phyloP scores from a whole-genome alignment of 2,888 invertebrate species.

The Phlogophora meticulosa region DNA sequence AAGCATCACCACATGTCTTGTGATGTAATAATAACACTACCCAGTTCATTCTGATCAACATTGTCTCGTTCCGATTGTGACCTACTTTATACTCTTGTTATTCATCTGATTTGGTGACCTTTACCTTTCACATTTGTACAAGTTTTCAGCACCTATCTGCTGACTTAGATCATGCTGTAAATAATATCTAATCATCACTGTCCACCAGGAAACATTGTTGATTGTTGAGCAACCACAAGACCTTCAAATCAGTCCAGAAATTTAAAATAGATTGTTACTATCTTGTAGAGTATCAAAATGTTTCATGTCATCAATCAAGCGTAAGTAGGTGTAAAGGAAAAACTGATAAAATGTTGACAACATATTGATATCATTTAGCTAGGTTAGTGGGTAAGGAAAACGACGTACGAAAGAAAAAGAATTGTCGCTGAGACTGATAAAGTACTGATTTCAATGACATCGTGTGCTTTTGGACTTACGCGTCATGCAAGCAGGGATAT shows the following conservation, averaged over 20 bases:
- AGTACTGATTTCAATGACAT: conserved; percentile 50
- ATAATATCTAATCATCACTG: conserved; percentile 15
- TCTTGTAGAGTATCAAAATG: conserved; percentile 52
- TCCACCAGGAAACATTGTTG: conserved; percentile 21
- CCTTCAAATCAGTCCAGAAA: conserved; percentile 42
- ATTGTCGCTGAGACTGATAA: conserved; percentile 57
- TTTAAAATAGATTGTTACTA: conserved; percentile 42
- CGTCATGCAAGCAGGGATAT: neutral
- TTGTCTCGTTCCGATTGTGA: conserved; percentile 12
- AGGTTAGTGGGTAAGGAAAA: conserved; percentile 84
- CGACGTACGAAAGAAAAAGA: conserved; percentile 52
- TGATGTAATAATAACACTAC: conserved; percentile 26
- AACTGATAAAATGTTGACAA: conserved; percentile 58
- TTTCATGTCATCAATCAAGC: conserved; percentile 79
- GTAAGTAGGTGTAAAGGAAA: conserved; percentile 63
- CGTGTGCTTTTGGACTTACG: conserved; percentile 8
- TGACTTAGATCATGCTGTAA: neutral
- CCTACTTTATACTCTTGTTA: conserved; percentile 10
- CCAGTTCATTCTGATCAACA: conserved; percentile 26
- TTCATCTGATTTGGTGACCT: neutral
- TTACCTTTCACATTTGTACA: neutral
- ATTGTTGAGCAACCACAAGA: conserved; percentile 28
- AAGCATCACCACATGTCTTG: conserved; percentile 36
- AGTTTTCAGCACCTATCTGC: neutral
- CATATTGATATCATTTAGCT: conserved; percentile 75